Evolutionary conservation across 1,140 invertebrate species (phyloP), one percentile per base, ranked within the genome.

Genomic region (Elysia chlorotica): DNA sequence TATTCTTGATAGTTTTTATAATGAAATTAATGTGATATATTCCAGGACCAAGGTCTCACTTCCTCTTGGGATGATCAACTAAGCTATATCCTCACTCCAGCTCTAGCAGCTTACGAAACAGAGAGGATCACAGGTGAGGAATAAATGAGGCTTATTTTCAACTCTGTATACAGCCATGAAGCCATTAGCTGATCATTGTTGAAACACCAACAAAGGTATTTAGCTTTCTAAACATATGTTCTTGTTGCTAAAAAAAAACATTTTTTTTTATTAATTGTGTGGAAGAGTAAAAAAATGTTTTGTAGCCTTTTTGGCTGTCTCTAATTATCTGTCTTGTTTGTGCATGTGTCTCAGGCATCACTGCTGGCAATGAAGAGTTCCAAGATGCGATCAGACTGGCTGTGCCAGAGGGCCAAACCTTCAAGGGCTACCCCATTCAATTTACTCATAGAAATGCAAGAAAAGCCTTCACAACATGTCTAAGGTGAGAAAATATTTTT

Each of bases 401-500:
- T 37, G 83, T 89, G 10, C 85, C 87, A 53, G 85, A 88, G 62
- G 88, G 87, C 17, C 86, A 89, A 65, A 88, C 87, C 17, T 89
- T 89, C 69, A 88, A 88, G 71, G 88, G 85, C 10, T 88, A 87
- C 76, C 88, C 87, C 2, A 83, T 87, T 23, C 87, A 88, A 76
- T 87, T 88, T 72, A 79, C 81, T 21, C 86, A 88, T 74, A 77
- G 78, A 53, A 87, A 88, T 80, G 83, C 87, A 21, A 74, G 81
- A 59, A 82, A 81, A 75, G 77, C 82, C 2, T 88, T 89, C 73
- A 75, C 78, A 33, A 81, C 80, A 28, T 82, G 83, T 73, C 75
- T 88, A 6, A 83, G 80, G 85, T 87, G 82, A 69, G 72, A 28
- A 63, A n/a, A n/a, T n/a, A n/a, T n/a, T n/a, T n/a, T n/a, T n/a